Evolutionary conservation across 2,113 vertebrate species (phyloP), one percentile per base, ranked within the genome.

Genomic region (Amblyopsis rosae): DNA sequence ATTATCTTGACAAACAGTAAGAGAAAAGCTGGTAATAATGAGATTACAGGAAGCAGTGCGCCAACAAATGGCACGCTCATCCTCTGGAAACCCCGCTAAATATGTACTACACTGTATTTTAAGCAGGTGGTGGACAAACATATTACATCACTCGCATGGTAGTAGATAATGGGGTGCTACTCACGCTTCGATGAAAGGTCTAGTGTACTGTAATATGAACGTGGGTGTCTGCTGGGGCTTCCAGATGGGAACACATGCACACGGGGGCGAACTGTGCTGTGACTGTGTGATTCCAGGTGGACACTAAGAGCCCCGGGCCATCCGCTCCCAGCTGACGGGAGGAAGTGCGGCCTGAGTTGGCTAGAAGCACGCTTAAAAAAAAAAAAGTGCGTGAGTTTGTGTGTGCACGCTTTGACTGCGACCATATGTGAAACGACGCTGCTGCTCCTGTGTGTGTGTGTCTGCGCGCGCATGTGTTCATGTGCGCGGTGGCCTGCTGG

Each of bases 401-500:
- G 73, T 75, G 77, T 65, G 64, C 59, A 75, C 58, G 59, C 60
- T 79, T 51, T 69, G 57, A 7, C 11, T 59, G n/a, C 59, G 49
- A 58, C 58, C 47, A 58, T 77, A 76, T 79, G 68, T 83, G 65
- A 82, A 59, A 65, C 59, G 48, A 1, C 8, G 9, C 9, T 55
- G 54, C n/a, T 6, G 35, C 16, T 12, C 45, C 33, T 60, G 59
- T 53, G 17, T 32, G 73, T 75, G 77, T 65, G 64, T 70, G 57
- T 3, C 11, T 59, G n/a, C 59, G 12, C 16, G 59, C 16, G 33
- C 45, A 33, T 60, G 59, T 53, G 17, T 67, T 70, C 16, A 75
- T 82, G 72, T 81, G 70, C 72, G 86, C 79, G 5, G 35, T 86
- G 85, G 75, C 56, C 59, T 49, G 62, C 62, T 77, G 75, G 62